Conservation (phyloP, 2,113 vertebrate species). For the Pterocles gutturalis region DNA sequence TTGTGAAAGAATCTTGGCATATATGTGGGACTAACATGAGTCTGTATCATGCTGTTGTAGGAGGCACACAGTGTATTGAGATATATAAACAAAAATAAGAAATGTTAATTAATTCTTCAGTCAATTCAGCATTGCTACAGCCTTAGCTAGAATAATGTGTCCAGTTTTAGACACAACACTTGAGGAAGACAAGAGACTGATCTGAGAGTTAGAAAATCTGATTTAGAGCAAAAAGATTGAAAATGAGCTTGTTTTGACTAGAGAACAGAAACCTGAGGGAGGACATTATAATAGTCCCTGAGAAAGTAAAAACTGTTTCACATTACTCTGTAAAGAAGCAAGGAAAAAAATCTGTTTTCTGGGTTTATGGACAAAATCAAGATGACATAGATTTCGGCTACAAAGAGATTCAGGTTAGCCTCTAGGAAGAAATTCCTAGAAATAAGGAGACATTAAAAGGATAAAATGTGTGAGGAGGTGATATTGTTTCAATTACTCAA, state of each 20-base stretch:
- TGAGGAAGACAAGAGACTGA: background rate
- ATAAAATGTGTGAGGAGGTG: background rate
- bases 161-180: background rate
- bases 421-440: background rate
- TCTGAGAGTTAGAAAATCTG: background rate
- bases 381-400: background rate
- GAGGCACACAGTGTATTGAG: background rate
- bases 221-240: background rate
- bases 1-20: background rate
- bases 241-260: background rate
- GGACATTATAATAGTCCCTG: background rate
- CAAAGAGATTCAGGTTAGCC: background rate
- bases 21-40: background rate
- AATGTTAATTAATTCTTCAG: background rate
- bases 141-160: background rate
- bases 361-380: background rate
- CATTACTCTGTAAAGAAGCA: background rate
- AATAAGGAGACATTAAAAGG: background rate
- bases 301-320: background rate
- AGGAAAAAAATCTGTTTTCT: background rate
- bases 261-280: background rate
- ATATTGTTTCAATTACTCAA: background rate
- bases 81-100: background rate
- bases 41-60: background rate
- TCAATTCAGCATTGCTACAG: background rate